These are phyloP conservation scores for Steromphala cineraria DNA, from an alignment of 2,888 invertebrate species.

Conservation along the genomic window DNA sequence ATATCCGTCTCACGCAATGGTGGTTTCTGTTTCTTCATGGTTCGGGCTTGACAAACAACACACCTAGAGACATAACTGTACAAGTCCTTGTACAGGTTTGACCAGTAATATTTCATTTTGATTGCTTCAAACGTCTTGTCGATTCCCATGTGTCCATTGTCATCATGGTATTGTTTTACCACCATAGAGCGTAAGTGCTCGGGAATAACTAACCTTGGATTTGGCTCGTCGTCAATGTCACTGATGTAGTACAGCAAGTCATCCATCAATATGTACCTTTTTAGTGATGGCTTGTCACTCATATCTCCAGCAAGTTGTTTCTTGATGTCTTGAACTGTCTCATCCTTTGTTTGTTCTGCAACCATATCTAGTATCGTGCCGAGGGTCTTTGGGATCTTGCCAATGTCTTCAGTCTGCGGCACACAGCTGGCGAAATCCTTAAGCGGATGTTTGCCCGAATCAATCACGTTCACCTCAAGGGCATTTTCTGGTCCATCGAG, in stretches of 20 bases:
- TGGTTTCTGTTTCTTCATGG: no score
- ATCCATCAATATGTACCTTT: no score
- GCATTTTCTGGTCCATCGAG: not conserved
- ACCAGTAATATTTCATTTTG: no score
- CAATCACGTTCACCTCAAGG: not conserved
- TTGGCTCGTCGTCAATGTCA: not conserved
- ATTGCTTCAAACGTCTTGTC: no score
- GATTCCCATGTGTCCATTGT: no score
- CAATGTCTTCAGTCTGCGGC: not conserved
- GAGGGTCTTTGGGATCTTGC: not conserved
- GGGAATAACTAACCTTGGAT: not conserved
- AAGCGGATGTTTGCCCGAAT: not conserved
- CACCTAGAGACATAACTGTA: no score
- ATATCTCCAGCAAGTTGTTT: not conserved
- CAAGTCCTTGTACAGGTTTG: no score
- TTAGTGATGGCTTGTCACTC: not conserved
- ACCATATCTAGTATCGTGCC: not conserved
- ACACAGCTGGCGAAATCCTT: not conserved
- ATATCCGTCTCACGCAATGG: no score
- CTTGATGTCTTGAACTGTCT: not conserved
- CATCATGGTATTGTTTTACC: conserved; percentile 10
- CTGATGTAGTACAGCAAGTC: not conserved
- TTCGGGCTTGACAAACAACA: no score
- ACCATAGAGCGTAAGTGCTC: not conserved
- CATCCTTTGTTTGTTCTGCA: not conserved